phyloP scores from a whole-genome alignment of 2,797 vertebrate species.

The Squalus acanthias region DNA sequence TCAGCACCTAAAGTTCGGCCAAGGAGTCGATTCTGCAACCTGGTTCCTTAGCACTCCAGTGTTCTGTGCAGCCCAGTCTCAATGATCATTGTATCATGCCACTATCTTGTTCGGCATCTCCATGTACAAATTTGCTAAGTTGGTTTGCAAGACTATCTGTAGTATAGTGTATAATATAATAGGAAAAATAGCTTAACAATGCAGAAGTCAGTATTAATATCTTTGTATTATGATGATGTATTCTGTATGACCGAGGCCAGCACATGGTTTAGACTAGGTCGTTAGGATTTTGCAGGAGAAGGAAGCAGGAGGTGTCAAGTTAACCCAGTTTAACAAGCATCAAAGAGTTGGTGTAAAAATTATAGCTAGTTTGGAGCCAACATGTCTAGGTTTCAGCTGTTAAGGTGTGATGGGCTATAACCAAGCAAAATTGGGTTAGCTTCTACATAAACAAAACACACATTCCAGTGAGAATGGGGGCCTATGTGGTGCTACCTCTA shows the following conservation, averaged over 20 bases:
- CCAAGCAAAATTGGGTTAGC: neutral
- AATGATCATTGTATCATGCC: neutral
- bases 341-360: neutral
- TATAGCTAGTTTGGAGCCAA: neutral
- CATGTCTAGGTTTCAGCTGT: neutral
- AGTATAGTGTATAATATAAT: neutral
- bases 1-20: neutral
- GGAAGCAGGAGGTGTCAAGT: neutral
- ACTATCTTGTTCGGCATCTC: neutral
- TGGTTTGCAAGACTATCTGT: neutral
- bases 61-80: neutral
- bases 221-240: neutral
- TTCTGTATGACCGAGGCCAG: neutral
- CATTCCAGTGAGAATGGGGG: neutral
- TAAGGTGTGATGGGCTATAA: neutral
- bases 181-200: neutral
- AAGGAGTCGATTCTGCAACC: neutral
- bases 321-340: neutral
- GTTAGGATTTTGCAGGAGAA: neutral
- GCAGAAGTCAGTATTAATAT: neutral
- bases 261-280: neutral
- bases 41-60: neutral
- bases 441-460: neutral
- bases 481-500: neutral
- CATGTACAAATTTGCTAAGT: neutral